Percentiles rank a stretch among this genome's conserved stretches.
Evolutionary conservation across 2,113 vertebrate species (phyloP).

Genomic region (Kobus ellipsiprymnus): DNA sequence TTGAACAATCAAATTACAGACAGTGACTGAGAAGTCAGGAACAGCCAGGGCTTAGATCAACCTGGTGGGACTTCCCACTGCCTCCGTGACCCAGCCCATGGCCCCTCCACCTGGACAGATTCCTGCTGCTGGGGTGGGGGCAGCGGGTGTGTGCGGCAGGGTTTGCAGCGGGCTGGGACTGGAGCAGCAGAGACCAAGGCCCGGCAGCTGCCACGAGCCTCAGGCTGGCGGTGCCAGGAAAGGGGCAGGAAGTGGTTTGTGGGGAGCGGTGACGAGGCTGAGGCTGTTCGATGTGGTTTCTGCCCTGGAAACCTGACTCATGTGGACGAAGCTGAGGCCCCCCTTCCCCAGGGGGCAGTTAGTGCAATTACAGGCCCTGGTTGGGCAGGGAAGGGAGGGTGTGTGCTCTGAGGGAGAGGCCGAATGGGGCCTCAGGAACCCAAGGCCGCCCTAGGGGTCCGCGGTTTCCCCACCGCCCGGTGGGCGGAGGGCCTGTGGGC

Average conservation of each 20-base stretch:
- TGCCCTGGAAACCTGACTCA: slow-evolving; percentile 72
- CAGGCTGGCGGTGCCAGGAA: slow-evolving; percentile 39
- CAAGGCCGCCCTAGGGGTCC: background rate
- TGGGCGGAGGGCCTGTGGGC: background rate
- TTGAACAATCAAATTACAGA: background rate
- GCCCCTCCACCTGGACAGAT: background rate
- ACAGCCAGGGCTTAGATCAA: background rate
- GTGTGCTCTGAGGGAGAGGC: background rate
- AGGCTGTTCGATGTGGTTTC: slow-evolving; percentile 61
- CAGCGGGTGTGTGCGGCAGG: accelerated
- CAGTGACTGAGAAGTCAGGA: background rate
- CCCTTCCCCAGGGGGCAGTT: slow-evolving; percentile 39
- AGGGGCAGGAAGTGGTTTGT: slow-evolving; percentile 78
- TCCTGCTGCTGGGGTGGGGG: background rate
- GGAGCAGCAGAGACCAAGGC: background rate
- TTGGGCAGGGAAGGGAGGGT: background rate
- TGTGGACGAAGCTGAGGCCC: slow-evolving; percentile 30
- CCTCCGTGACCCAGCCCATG: background rate
- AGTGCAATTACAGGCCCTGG: slow-evolving; percentile 18
- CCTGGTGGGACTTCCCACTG: background rate
- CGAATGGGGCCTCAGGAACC: background rate
- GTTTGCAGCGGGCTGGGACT: background rate
- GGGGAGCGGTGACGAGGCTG: slow-evolving; percentile 26
- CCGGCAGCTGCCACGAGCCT: slow-evolving; percentile 7
- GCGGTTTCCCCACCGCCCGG: background rate